Base-by-base conservation (phyloP, 2,888 invertebrate genomes). In the Drosophila testacea region DNA sequence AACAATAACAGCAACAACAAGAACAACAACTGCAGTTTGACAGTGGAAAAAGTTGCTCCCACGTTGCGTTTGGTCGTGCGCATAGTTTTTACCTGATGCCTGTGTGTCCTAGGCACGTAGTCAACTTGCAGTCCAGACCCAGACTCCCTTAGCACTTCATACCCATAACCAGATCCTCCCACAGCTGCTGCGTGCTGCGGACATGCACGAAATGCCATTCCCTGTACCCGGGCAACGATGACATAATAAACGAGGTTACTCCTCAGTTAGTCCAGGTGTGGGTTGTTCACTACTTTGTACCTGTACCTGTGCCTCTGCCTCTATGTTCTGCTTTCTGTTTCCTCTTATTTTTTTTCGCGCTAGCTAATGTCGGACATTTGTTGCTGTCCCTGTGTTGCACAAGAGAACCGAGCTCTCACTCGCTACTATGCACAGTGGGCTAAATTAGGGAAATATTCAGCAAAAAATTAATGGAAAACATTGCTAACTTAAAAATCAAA, bases 191-290 rank as follows among this genome's bases (percentile, higher is more conserved):
- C 64, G 32, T 69, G 51, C 54, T 38, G 59, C 42, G 70, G 60
- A 65, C 74, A 73, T 72, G 57, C 67, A 69, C 82, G 61, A 78
- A 81, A 81, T 66, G 74, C 56, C 73, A 51, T 69, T 75, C 69
- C 57, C 75, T 34, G 44, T 65, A 22, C 52, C 36, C 44, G 46
- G 62, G 28, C 57, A 55, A 69, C 73, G 83, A 80, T 80, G 80
- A 80, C 80, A 80, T 83, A 80, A 83, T 80, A 80, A 80, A 80
- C 80, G 83, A 80, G 80, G 80, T 83, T 83, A 80, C 73, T 71
- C 69, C 44, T n/a, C 50, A 52, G 55, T 30, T 57, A 67, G 64
- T 65, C 38, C 16, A 54, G 30, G 7, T 34, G 34, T 6, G 28
- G 65, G 56, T 67, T 76, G 61, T 57, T 56, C 73, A 65, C 62